phyloP scores from a whole-genome alignment of 2,113 vertebrate species.

The Percina caprodes region DNA sequence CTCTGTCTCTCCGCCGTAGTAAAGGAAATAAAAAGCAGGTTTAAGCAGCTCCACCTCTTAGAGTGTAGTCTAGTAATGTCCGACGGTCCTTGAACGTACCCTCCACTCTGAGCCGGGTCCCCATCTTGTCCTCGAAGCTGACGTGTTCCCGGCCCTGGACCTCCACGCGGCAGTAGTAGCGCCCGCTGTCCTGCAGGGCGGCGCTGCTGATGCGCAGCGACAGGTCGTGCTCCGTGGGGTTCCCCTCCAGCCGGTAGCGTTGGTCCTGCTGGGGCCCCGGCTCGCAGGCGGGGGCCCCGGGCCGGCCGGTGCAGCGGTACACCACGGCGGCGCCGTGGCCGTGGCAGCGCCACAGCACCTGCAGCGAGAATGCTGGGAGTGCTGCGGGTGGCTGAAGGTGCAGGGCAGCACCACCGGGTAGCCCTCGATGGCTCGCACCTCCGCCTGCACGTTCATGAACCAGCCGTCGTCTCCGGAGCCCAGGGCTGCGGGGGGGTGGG shows the following conservation, averaged over 20 bases:
- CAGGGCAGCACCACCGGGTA: slow-evolving; percentile 90
- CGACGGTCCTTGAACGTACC: no score
- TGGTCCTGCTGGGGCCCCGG: slow-evolving; percentile 86
- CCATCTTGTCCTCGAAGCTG: slow-evolving; percentile 91
- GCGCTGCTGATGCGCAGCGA: slow-evolving; percentile 90
- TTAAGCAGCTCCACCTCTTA: no score
- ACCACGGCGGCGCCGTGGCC: slow-evolving; percentile 82
- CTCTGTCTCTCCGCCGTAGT: no score
- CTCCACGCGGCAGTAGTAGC: slow-evolving; percentile 93
- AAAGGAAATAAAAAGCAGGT: no score
- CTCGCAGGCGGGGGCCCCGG: slow-evolving; percentile 84
- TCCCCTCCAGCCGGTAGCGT: slow-evolving; percentile 91
- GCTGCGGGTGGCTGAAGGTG: slow-evolving; percentile 92
- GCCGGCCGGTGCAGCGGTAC: slow-evolving; percentile 88
- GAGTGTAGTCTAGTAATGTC: no score
- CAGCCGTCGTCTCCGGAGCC: slow-evolving; percentile 83
- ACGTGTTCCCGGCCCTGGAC: slow-evolving; percentile 84
- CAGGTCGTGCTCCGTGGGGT: slow-evolving; percentile 90
- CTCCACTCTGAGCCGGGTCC: slow-evolving; percentile 88
- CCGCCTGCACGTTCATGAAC: slow-evolving; percentile 88
- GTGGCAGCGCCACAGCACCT: slow-evolving; percentile 90
- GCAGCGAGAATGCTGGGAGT: slow-evolving; percentile 88
- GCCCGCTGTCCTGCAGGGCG: slow-evolving; percentile 87
- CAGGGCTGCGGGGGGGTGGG: slow-evolving; percentile 16
- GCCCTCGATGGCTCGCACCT: slow-evolving; percentile 88